Percentiles rank a stretch among this genome's conserved stretches.
These are phyloP conservation scores for Hippocampus mohnikei DNA, from an alignment of 2,113 vertebrate genomes.

Conservation along the genomic window DNA sequence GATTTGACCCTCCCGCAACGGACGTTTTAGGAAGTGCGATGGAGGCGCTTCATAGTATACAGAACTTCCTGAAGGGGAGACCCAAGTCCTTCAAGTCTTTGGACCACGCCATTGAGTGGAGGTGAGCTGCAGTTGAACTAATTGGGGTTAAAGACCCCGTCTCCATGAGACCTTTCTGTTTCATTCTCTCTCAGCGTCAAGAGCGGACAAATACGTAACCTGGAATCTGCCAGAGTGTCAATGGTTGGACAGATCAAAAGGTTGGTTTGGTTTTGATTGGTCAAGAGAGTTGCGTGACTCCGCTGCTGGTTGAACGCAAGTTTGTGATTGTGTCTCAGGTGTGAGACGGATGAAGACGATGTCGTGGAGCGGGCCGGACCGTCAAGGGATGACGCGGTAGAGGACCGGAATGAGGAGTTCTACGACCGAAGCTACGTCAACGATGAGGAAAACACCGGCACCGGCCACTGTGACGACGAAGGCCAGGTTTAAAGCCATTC, in stretches of 20 bases:
- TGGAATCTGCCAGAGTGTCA: conserved; percentile 71
- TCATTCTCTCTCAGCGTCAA: conserved; percentile 51
- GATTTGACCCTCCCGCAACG: neutral
- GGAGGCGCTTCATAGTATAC: conserved; percentile 68
- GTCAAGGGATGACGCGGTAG: conserved; percentile 43
- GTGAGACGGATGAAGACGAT: conserved; percentile 53
- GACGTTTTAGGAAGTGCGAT: conserved; percentile 56
- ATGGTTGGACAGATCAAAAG: conserved; percentile 71
- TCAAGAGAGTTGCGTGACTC: neutral
- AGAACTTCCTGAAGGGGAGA: conserved; percentile 66
- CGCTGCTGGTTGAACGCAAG: no score
- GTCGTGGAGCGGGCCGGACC: conserved; percentile 47
- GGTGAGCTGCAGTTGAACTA: conserved; percentile 26
- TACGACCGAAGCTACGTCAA: conserved; percentile 55
- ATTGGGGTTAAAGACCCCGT: neutral
- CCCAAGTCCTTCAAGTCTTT: conserved; percentile 71
- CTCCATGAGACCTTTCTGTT: neutral
- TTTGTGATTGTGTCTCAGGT: conserved; percentile 32
- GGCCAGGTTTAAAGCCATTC: conserved; percentile 17
- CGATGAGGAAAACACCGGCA: conserved; percentile 40
- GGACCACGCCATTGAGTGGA: conserved; percentile 71
- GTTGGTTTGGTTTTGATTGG: conserved; percentile 28
- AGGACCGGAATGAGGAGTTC: conserved; percentile 55
- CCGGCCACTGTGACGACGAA: conserved; percentile 39
- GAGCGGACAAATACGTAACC: conserved; percentile 71